Percentiles rank a stretch among this genome's conserved stretches.
These are phyloP conservation scores for Dusona sp. DNA, from an alignment of 2,888 invertebrate species.

Conservation along the genomic window DNA sequence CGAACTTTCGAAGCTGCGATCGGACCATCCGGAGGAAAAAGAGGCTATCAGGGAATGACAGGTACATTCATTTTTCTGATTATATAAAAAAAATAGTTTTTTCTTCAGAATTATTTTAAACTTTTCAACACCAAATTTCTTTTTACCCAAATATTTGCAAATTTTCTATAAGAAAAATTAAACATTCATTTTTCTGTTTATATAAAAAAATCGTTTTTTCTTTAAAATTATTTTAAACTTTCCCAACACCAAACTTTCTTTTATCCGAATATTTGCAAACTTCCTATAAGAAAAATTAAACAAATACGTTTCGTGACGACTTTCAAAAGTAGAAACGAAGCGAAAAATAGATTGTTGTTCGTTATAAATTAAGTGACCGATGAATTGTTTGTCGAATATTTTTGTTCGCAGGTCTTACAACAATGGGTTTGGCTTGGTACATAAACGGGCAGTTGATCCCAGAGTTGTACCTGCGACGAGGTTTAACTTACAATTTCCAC, in stretches of 20 bases:
- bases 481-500: constrained; percentile 93
- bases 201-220: too few relatives aligned
- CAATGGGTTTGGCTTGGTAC: constrained; percentile 94
- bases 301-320: too few relatives aligned
- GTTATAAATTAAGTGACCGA: too few relatives aligned
- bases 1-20: constrained; percentile 92
- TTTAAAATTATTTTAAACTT: too few relatives aligned
- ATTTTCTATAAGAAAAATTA: neutral
- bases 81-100: too few relatives aligned
- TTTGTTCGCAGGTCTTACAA: constrained; percentile 86
- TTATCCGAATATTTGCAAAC: neutral
- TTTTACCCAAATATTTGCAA: too few relatives aligned
- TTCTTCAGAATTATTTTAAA: too few relatives aligned
- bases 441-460: constrained; percentile 96
- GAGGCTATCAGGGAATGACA: constrained; percentile 91
- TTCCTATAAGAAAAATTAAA: neutral
- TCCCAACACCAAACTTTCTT: neutral
- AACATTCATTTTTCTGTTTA: neutral
- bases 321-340: too few relatives aligned
- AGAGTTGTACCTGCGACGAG: constrained; percentile 94
- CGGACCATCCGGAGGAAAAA: constrained; percentile 93
- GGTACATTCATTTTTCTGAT: constrained; percentile 82
- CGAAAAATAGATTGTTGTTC: too few relatives aligned
- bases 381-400: neutral
- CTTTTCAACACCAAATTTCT: too few relatives aligned